Conservation (phyloP, 2,113 vertebrate genomes). For the Caranx melampygus region DNA sequence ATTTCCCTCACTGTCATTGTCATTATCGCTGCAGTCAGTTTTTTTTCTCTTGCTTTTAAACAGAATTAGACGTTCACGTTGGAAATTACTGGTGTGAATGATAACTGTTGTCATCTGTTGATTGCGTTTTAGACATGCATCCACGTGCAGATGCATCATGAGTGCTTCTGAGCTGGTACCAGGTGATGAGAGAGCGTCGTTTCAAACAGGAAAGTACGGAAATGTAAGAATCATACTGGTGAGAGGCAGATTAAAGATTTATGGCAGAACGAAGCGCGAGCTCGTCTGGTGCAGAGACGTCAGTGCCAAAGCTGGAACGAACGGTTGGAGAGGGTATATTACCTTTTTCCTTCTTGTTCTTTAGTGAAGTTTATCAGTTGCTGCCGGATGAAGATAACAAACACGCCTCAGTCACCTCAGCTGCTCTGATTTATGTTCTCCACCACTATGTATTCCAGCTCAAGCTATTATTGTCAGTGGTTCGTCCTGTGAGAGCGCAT, state of each 20-base stretch:
- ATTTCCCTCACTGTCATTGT: slow-evolving; percentile 62
- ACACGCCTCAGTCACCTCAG: slow-evolving; percentile 2
- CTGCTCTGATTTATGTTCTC: background rate
- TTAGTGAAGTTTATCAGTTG: slow-evolving; percentile 13
- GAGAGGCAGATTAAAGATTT: slow-evolving; percentile 5
- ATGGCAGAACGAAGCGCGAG: background rate
- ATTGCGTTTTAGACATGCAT: slow-evolving; percentile 22
- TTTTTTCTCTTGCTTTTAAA: slow-evolving; percentile 14
- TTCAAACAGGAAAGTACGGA: background rate
- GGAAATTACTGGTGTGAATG: slow-evolving; percentile 34
- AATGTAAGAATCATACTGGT: background rate
- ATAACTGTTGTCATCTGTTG: slow-evolving; percentile 29
- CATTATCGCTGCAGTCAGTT: slow-evolving; percentile 58
- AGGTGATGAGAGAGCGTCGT: background rate
- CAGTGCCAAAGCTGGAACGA: slow-evolving; percentile 21
- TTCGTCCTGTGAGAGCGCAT: slow-evolving; percentile 17
- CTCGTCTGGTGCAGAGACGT: slow-evolving; percentile 25
- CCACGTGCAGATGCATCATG: background rate
- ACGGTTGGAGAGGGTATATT: slow-evolving; percentile 14
- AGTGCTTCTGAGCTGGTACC: background rate
- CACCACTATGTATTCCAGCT: slow-evolving; percentile 18
- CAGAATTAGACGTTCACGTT: slow-evolving; percentile 35
- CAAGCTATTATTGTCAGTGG: background rate
- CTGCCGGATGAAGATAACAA: slow-evolving; percentile 29
- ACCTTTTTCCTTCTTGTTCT: background rate